Percentiles rank a stretch among this genome's conserved stretches.
phyloP scores from a whole-genome alignment of 2,113 vertebrate species.

The Aldabrachelys gigantea region DNA sequence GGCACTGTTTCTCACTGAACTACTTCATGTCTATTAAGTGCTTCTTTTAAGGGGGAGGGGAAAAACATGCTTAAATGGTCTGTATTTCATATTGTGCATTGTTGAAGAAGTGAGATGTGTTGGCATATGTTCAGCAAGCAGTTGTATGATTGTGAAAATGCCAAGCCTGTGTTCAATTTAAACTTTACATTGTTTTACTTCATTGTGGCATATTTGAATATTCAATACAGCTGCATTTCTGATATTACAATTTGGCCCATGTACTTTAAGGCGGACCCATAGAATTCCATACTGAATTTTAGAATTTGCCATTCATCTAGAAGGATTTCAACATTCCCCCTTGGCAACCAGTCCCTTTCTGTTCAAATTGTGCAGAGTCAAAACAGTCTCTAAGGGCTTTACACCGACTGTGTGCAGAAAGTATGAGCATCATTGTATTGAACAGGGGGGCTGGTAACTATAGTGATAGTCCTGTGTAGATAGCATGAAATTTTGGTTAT shows the following conservation, averaged over 20 bases:
- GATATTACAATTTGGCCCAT: neutral
- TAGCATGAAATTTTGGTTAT: neutral
- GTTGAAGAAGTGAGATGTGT: neutral
- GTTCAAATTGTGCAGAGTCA: constrained; percentile 28
- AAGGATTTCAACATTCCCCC: constrained; percentile 18
- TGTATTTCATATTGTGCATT: neutral
- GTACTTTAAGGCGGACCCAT: neutral
- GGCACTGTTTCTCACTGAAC: neutral
- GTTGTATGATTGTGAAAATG: neutral
- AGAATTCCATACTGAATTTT: neutral
- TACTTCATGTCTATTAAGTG: neutral
- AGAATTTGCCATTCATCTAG: neutral
- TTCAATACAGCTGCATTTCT: neutral
- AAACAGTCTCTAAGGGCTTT: neutral
- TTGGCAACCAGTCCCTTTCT: neutral
- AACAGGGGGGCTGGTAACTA: neutral
- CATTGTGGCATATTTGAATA: neutral
- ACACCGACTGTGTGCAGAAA: neutral
- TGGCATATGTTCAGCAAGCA: neutral
- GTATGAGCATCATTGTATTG: neutral
- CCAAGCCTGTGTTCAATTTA: neutral
- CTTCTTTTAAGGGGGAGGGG: neutral
- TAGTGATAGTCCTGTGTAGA: neutral
- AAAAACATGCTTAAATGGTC: neutral
- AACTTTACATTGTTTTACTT: neutral